A percentile compares a stretch with the other conserved stretches of the same genome.
These are phyloP conservation scores for Coelopa pilipes DNA, from an alignment of 2,888 invertebrate genomes.

Conservation along the genomic window DNA sequence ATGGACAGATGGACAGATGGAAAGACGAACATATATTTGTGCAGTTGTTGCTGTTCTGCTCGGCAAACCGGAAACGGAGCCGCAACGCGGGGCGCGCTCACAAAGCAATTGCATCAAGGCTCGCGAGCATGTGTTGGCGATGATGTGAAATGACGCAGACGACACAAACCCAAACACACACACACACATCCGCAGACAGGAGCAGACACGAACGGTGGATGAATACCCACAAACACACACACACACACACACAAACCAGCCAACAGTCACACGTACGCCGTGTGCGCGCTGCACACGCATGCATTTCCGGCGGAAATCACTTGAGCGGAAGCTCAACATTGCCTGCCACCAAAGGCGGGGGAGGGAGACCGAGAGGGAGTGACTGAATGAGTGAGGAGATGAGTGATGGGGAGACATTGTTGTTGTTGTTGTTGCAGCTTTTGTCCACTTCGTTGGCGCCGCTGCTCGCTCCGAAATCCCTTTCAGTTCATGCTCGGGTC, in stretches of 20 bases:
- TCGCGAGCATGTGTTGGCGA: not conserved
- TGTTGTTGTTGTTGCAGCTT: conserved; percentile 3
- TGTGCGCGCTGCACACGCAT: conserved; percentile 7
- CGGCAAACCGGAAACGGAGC: not conserved
- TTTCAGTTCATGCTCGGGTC: conserved; percentile 29
- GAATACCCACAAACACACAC: not conserved
- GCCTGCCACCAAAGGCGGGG: not conserved
- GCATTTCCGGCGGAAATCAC: conserved; percentile 44
- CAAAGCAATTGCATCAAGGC: too few species aligned
- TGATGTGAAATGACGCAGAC: not conserved
- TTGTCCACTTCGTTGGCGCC: not conserved
- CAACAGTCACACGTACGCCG: conserved; percentile 1
- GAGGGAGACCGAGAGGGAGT: too few species aligned
- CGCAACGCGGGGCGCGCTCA: too few species aligned
- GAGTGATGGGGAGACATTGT: not conserved
- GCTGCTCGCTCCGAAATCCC: conserved; percentile 16
- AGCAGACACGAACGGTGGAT: too few species aligned
- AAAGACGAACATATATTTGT: too few species aligned
- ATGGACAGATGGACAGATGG: too few species aligned
- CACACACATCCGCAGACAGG: not conserved
- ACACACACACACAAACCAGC: conserved; percentile 5
- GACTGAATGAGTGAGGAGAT: not conserved
- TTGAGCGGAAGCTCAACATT: conserved; percentile 34
- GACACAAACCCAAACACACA: not conserved
- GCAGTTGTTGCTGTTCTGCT: not conserved